Base-by-base conservation (phyloP, 2,797 vertebrate species). In the Syngnathus acus region DNA sequence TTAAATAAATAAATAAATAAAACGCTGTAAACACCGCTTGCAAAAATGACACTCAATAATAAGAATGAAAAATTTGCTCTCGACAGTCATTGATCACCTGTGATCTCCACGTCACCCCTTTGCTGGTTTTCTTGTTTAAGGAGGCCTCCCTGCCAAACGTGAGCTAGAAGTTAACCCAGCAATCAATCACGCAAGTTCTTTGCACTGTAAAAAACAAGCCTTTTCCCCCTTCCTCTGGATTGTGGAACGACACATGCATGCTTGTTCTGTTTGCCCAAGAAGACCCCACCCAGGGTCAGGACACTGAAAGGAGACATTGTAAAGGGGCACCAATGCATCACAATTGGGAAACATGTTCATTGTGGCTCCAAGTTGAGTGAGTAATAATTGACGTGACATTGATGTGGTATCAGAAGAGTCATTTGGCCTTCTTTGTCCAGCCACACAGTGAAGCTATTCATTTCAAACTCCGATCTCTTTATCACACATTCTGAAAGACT, bases 221-320 rank as follows among this genome's bases (percentile, higher is more conserved):
- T 3, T 14, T 48, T 0, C 6, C 50, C 47, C 16, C 62, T 67
- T 32, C 45, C 66, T 73, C 8, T 40, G 19, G 40, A 53, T 39
- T 5, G 23, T 54, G 65, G 68, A 57, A 70, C 16, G 19, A 23
- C 50, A 42, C 17, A 50, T 19, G 8, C 55, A 60, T 42, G 59
- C 21, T 64, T 51, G 6, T 68, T 19, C 0, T 85, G 78, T 83
- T 83, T 85, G 82, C 76, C 5, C 57, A 75, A 62, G 65, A 75
- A 62, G 65, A 75, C 82, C 74, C 79, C 79, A 72, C 84, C 83
- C 75, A 68, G 48, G 65, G 73, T 73, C 67, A 67, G 39, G 50
- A 62, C 5, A 5, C 59, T 75, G 43, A 74, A 77, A 17, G 21
- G 75, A 53, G 63, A 70, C 62, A 70, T 53, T 72, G 60, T 66